These are phyloP conservation scores for Atrina japonica DNA, from an alignment of 2,888 invertebrate species.

Conservation along the genomic window DNA sequence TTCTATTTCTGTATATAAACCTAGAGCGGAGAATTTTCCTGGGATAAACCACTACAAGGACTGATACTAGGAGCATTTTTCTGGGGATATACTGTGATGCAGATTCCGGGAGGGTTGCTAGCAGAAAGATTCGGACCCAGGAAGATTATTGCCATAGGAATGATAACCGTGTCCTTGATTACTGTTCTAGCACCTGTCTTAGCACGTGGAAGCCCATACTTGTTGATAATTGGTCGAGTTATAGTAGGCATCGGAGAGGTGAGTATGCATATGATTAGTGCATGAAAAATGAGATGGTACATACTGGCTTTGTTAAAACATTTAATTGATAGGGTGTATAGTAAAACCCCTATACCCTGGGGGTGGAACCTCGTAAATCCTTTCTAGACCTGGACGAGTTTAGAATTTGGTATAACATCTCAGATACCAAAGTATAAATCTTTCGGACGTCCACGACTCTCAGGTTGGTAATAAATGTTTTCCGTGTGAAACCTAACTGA, in stretches of 20 bases:
- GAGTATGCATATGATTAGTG: not conserved
- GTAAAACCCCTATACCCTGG: too few species aligned
- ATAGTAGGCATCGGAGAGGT: conserved; percentile 68
- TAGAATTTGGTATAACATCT: too few species aligned
- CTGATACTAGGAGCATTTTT: conserved; percentile 70
- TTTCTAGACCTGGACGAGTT: too few species aligned
- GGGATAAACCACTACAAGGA: conserved; percentile 64
- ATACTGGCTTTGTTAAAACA: too few species aligned
- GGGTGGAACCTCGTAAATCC: too few species aligned
- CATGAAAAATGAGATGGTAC: too few species aligned
- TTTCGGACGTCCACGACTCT: too few species aligned
- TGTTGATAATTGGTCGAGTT: conserved; percentile 59
- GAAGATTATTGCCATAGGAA: conserved; percentile 57
- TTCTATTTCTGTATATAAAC: too few species aligned
- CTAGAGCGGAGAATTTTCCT: conserved; percentile 63
- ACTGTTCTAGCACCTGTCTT: conserved; percentile 60
- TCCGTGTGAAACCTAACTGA: too few species aligned
- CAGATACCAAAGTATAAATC: too few species aligned
- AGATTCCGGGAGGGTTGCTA: conserved; percentile 67
- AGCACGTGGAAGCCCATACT: conserved; percentile 62
- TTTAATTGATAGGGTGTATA: too few species aligned
- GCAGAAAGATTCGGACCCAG: conserved; percentile 66
- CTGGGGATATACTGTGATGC: conserved; percentile 72
- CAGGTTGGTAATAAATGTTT: too few species aligned
- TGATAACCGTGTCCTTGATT: conserved; percentile 64